phyloP scores from a whole-genome alignment of 2,888 invertebrate species.

The Cerastis rubricosa region DNA sequence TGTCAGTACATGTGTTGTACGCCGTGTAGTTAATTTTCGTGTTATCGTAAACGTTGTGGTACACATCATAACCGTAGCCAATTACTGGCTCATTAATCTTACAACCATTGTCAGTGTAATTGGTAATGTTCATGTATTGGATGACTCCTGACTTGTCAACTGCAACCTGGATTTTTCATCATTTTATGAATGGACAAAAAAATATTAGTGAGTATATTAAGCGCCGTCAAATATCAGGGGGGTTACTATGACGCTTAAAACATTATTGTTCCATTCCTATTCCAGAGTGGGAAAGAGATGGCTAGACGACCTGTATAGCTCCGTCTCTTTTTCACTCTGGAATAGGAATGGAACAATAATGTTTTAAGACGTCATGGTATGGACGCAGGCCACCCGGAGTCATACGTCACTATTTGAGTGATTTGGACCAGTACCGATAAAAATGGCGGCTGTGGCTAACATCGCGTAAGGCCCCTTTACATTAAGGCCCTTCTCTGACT shows the following conservation, averaged over 20 bases:
- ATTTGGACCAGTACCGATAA: not conserved
- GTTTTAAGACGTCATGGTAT: too few relatives aligned
- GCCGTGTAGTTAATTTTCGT: constrained; percentile 73
- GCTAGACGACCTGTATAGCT: too few relatives aligned
- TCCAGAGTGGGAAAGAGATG: too few relatives aligned
- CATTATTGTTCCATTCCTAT: too few relatives aligned
- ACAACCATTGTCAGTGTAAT: constrained; percentile 88
- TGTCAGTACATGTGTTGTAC: constrained; percentile 76
- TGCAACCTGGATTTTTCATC: constrained; percentile 67
- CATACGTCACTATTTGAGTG: not conserved
- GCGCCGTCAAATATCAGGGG: not conserved
- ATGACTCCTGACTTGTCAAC: constrained; percentile 87
- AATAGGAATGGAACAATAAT: too few relatives aligned
- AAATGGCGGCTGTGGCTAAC: not conserved
- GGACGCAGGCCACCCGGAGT: not conserved
- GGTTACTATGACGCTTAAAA: too few relatives aligned
- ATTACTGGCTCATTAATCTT: constrained; percentile 73
- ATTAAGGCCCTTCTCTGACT: too few relatives aligned
- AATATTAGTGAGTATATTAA: not conserved
- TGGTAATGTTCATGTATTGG: constrained; percentile 85
- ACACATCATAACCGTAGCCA: constrained; percentile 59
- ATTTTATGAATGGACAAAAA: not conserved
- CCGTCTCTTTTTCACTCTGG: too few relatives aligned
- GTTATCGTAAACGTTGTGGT: constrained; percentile 76
- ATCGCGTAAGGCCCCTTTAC: not conserved